phyloP scores from a whole-genome alignment of 2,113 vertebrate genomes.

The Ameiurus melas region DNA sequence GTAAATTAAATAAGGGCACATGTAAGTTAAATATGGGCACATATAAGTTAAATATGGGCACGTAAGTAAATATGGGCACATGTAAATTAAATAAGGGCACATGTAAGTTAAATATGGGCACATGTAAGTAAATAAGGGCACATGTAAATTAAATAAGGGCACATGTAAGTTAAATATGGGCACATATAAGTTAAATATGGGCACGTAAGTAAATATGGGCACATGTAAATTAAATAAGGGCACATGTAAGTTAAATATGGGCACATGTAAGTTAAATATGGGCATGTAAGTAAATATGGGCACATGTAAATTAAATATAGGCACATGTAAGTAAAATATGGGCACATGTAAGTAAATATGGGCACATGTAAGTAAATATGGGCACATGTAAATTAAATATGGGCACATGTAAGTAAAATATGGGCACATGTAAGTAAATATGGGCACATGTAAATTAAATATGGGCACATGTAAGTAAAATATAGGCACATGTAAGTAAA shows the following conservation, averaged over 20 bases:
- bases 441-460: too few species aligned
- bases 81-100: neutral
- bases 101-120: too few species aligned
- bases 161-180: too few species aligned
- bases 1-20: too few species aligned
- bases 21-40: neutral
- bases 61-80: neutral
- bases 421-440: too few species aligned
- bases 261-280: neutral
- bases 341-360: neutral
- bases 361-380: too few species aligned
- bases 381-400: neutral
- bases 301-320: neutral
- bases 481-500: neutral
- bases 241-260: neutral
- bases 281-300: neutral
- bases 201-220: too few species aligned
- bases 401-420: too few species aligned
- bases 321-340: neutral
- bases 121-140: too few species aligned
- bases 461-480: neutral
- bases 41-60: neutral
- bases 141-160: too few species aligned
- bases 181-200: too few species aligned
- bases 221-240: neutral